Percentiles rank a stretch among this genome's conserved stretches.
Conservation (phyloP, 2,888 invertebrate genomes). For the Orchestes rusci region DNA sequence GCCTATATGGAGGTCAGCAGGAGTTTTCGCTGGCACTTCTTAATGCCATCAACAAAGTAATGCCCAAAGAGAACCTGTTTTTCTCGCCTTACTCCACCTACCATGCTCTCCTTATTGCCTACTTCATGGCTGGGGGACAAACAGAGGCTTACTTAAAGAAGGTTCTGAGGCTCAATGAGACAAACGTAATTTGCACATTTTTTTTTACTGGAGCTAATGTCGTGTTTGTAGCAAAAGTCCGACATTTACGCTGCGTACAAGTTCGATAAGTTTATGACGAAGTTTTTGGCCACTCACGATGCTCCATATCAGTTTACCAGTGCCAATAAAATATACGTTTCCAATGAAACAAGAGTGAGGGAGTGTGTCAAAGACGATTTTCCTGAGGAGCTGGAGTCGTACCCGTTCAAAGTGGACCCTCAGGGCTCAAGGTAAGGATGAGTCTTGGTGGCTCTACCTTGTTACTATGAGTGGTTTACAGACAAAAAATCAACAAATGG, state of each 20-base stretch:
- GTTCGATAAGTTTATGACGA: slow-evolving; percentile 54
- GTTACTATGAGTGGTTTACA: no score
- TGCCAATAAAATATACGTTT: slow-evolving; percentile 72
- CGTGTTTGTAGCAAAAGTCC: slow-evolving; percentile 52
- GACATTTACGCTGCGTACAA: slow-evolving; percentile 67
- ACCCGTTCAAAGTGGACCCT: slow-evolving; percentile 59
- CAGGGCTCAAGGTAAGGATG: slow-evolving; percentile 48
- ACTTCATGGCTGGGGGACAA: slow-evolving; percentile 65
- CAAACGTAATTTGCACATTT: slow-evolving; percentile 43
- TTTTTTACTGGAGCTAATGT: slow-evolving; percentile 1
- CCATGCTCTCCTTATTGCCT: slow-evolving; percentile 69
- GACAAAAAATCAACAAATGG: slow-evolving; percentile 46
- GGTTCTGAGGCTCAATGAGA: slow-evolving; percentile 54
- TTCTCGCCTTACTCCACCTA: slow-evolving; percentile 85
- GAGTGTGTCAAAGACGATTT: slow-evolving; percentile 64
- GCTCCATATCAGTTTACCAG: slow-evolving; percentile 64
- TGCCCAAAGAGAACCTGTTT: slow-evolving; percentile 69
- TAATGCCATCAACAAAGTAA: slow-evolving; percentile 55
- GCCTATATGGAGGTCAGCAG: slow-evolving; percentile 54
- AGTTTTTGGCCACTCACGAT: slow-evolving; percentile 44
- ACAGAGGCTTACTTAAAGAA: slow-evolving; percentile 61
- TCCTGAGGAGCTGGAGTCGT: slow-evolving; percentile 53
- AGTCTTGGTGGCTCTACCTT: no score
- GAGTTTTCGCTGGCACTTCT: slow-evolving; percentile 66
- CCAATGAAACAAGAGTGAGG: slow-evolving; percentile 50